Percentiles rank a stretch among this genome's conserved stretches.
Evolutionary conservation across 2,888 invertebrate genomes (phyloP).

Genomic region (Polyploca ridens): DNA sequence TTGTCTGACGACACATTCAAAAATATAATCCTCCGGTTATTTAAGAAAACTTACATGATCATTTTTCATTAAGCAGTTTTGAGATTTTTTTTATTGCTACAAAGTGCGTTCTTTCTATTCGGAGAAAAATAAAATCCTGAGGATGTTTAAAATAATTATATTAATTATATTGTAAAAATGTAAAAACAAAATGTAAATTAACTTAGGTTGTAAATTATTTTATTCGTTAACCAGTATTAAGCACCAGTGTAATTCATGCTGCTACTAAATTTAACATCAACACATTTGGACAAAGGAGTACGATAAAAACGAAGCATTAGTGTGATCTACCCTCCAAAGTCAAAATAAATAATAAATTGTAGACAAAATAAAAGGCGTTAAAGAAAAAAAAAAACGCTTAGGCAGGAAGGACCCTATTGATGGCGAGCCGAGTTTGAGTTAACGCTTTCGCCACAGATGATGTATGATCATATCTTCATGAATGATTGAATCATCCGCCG

Average conservation of each 20-base stretch:
- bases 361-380: slow-evolving; percentile 62
- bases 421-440: slow-evolving; percentile 56
- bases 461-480: slow-evolving; percentile 80
- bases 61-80: neutral
- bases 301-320: slow-evolving; percentile 40
- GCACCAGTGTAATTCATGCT: slow-evolving; percentile 41
- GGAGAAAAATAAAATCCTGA: too few relatives aligned
- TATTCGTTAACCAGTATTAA: neutral
- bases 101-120: too few relatives aligned
- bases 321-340: slow-evolving; percentile 40
- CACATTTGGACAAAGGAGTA: slow-evolving; percentile 40
- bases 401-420: slow-evolving; percentile 66
- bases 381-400: slow-evolving; percentile 51
- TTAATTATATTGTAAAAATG: neutral
- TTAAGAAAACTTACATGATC: neutral
- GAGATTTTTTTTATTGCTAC: neutral
- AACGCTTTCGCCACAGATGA: slow-evolving; percentile 80
- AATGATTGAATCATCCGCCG: slow-evolving; percentile 82
- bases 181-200: neutral
- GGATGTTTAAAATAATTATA: too few relatives aligned
- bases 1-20: slow-evolving; percentile 7
- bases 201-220: neutral
- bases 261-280: slow-evolving; percentile 32
- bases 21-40: neutral
- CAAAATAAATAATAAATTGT: slow-evolving; percentile 62